A percentile compares a stretch with the other conserved stretches of the same genome.
Evolutionary conservation across 2,888 invertebrate species (phyloP).

Genomic region (Linyphia triangularis): DNA sequence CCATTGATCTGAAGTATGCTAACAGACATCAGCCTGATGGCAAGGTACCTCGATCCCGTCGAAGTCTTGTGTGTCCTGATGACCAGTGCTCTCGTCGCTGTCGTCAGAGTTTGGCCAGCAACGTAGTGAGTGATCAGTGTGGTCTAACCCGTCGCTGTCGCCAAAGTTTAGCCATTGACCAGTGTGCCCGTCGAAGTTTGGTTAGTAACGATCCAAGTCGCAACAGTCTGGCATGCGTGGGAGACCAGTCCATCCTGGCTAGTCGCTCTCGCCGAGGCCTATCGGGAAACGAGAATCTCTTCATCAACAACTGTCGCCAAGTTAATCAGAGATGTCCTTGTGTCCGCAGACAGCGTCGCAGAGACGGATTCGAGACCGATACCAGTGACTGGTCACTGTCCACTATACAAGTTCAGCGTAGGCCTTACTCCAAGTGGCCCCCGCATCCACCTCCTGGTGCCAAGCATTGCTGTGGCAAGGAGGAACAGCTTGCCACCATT

Average conservation of each 20-base stretch:
- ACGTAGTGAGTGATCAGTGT: background rate
- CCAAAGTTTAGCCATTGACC: background rate
- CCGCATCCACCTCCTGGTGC: conserved; percentile 18
- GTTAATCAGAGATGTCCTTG: conserved; percentile 29
- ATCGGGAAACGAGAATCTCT: background rate
- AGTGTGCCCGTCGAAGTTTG: background rate
- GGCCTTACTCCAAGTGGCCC: conserved; percentile 47
- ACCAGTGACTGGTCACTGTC: conserved; percentile 66
- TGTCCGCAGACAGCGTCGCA: background rate
- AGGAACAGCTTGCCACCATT: conserved; percentile 51
- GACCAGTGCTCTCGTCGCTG: background rate
- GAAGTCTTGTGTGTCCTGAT: background rate
- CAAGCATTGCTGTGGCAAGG: conserved; percentile 16
- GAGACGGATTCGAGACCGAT: conserved; percentile 40
- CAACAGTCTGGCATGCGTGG: background rate
- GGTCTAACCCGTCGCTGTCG: background rate
- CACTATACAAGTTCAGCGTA: conserved; percentile 32
- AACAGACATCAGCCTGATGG: conserved; percentile 4
- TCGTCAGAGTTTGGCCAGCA: background rate
- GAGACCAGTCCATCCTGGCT: background rate
- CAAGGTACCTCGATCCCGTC: background rate
- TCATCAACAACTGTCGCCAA: background rate
- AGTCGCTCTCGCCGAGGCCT: background rate
- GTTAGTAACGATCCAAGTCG: background rate
- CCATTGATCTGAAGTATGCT: conserved; percentile 56